Evolutionary conservation across 1,140 invertebrate genomes (phyloP), one percentile per base, ranked within the genome.

Genomic region (Camponotus floridanus): DNA sequence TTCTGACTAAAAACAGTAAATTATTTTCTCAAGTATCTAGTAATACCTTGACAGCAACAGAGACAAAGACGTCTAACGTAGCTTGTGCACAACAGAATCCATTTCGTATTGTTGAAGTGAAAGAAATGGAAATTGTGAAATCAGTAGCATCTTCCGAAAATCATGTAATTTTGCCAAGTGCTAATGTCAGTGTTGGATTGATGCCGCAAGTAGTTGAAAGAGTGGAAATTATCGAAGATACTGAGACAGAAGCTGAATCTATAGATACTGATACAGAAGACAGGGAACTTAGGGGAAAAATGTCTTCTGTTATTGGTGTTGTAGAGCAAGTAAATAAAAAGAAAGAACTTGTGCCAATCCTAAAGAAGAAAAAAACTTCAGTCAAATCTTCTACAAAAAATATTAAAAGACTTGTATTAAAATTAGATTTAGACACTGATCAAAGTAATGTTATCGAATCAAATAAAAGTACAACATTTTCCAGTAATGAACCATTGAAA

Each of bases 21-120:
- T 94, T 97, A 3, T 97, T 97, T 91, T 97, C 96, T 1, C 96
- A 97, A 94, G 97, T 97, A 87, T 97, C 97, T 0, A 94, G 94
- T 18, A 96, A 96, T 85, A 96, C 95, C 55, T 79, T 95, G 33
- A 90, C 87, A 13, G 76, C 92, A 1, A 71, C 94, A 21, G 90
- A 93, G 13, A 87, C 92, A 7, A 85, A 87, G 85, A 79, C 73
- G 36, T 90, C 79, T 33, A 85, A 86, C 86, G 59, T n/a, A 18
- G 86, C 26, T 81, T 91, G 51, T 13, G 51, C 84, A 7, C 92
- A 94, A 74, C 68, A 83, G 36, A 92, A 94, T 92, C 90, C 92
- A 9, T 96, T 95, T 86, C 93, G 94, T 67, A 93, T 96, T n/a
- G 96, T 96, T 2, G 96, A 96, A 86, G 90, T 97, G 70, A 93